These are phyloP conservation scores for Sphaeridia pumilis DNA, from an alignment of 2,888 invertebrate species.

Conservation along the genomic window DNA sequence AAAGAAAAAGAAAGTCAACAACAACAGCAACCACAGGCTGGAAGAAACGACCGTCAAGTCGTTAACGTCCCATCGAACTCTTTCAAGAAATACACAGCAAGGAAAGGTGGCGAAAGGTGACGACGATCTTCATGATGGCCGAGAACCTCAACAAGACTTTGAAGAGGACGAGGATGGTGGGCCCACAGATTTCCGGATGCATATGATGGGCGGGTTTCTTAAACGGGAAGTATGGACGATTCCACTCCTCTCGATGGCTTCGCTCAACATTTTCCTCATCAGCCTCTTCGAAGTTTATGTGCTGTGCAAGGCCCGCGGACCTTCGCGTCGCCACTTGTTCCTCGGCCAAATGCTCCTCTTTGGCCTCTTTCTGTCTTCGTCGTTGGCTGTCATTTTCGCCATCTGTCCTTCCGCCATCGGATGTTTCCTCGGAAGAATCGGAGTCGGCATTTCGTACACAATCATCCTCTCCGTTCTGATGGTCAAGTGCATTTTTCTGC, in stretches of 20 bases:
- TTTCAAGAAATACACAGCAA: not conserved
- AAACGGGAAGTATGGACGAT: constrained; percentile 74
- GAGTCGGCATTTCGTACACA: constrained; percentile 65
- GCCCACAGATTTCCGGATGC: constrained; percentile 17
- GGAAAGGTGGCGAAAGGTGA: not conserved
- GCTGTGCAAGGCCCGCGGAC: constrained; percentile 69
- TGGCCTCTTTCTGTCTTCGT: constrained; percentile 69
- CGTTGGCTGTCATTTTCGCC: constrained; percentile 63
- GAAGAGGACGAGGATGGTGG: constrained; percentile 16
- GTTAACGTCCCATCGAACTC: not conserved
- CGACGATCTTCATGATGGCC: too few relatives aligned
- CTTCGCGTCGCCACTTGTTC: constrained; percentile 71
- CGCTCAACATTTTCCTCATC: constrained; percentile 71
- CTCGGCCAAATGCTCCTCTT: constrained; percentile 70
- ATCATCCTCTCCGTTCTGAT: constrained; percentile 80
- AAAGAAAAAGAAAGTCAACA: constrained; percentile 1
- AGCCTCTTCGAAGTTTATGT: constrained; percentile 72
- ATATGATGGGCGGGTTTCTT: constrained; percentile 30
- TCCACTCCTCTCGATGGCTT: constrained; percentile 71
- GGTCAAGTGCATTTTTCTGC: constrained; percentile 85
- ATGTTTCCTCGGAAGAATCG: constrained; percentile 69
- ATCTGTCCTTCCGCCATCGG: constrained; percentile 65
- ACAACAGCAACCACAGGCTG: not conserved
- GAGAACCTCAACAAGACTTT: too few relatives aligned
- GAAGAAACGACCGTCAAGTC: constrained; percentile 1